These are phyloP conservation scores for Abrostola triplasia DNA, from an alignment of 2,888 invertebrate species.

Conservation along the genomic window DNA sequence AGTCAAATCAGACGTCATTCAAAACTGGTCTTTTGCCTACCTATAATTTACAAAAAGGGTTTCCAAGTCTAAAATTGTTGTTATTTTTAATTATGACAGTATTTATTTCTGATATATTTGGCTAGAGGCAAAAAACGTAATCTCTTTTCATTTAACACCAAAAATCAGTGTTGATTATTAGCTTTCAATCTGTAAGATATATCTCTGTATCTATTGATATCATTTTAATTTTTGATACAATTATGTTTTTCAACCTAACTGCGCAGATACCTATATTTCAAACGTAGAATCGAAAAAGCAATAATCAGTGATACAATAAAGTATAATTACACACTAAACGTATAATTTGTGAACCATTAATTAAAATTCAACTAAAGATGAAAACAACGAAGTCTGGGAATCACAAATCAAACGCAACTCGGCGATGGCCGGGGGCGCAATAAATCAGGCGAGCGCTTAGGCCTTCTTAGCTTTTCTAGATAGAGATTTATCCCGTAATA, in stretches of 20 bases:
- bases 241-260: conserved; percentile 50
- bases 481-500: conserved; percentile 89
- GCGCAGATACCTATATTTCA: conserved; percentile 73
- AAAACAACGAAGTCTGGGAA: conserved; percentile 79
- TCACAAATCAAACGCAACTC: conserved; percentile 85
- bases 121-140: conserved; percentile 40
- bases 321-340: conserved; percentile 80
- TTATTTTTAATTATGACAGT: neutral
- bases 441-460: conserved; percentile 87
- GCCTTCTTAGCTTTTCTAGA: conserved; percentile 89
- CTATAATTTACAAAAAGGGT: too few relatives aligned
- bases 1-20: too few relatives aligned
- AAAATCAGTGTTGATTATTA: conserved; percentile 42
- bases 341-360: conserved; percentile 86
- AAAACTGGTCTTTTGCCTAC: too few relatives aligned
- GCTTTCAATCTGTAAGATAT: conserved; percentile 49
- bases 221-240: conserved; percentile 57
- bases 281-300: conserved; percentile 75
- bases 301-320: conserved; percentile 80
- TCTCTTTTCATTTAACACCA: conserved; percentile 30
- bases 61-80: too few relatives aligned
- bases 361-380: conserved; percentile 87
- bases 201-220: conserved; percentile 49
- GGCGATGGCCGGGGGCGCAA: conserved; percentile 78
- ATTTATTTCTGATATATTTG: conserved; percentile 7